Base-by-base conservation (phyloP, 2,888 invertebrate genomes). In the Caenorhabditis sp. region DNA sequence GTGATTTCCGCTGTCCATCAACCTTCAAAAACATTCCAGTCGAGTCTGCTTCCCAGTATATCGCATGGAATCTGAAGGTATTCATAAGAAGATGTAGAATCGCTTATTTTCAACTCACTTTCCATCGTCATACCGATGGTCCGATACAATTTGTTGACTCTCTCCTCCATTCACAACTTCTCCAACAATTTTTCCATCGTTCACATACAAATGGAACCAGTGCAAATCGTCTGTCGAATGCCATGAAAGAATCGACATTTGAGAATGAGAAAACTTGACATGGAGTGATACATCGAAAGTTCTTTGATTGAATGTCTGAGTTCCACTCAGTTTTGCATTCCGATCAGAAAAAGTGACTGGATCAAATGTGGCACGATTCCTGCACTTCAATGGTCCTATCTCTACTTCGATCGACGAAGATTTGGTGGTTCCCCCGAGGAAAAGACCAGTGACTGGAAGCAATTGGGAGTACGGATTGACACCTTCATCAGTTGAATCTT, bases 121-220 rank as follows among this genome's bases (percentile, higher is more conserved):
- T 79, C 89, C 88, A 81, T 91, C 91, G 73, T 91, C 89, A 24
- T 89, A 80, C n/a, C 79, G 72, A 35, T 84, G 64, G 8, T 86
- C 84, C n/a, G 87, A 86, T 12, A 86, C 82, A 44, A 91, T 85
- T 75, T 91, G 88, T 49, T 86, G 84, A 19, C 85, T 88, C 61
- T 90, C 84, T 28, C 91, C 91, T 14, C 90, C 91, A 75, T 91
- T 90, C 12, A 91, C 90, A 19, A 91, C 79, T 70, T 91, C 91
- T 10, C 89, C 91, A 28, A 91, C 85, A 7, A 91, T 76, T 59
- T 84, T 81, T 24, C 91, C 91, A 61, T 87, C 89, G 49, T 89
- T 82, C 6, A 91, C 82, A 56, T 90, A 89, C 49, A 91, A 79
- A 81, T 91, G 91, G 74, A 90, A 91, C 91, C 91, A 91, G 38